Conservation (phyloP, 2,797 vertebrate genomes). For the Coranthus polyacanthus region DNA sequence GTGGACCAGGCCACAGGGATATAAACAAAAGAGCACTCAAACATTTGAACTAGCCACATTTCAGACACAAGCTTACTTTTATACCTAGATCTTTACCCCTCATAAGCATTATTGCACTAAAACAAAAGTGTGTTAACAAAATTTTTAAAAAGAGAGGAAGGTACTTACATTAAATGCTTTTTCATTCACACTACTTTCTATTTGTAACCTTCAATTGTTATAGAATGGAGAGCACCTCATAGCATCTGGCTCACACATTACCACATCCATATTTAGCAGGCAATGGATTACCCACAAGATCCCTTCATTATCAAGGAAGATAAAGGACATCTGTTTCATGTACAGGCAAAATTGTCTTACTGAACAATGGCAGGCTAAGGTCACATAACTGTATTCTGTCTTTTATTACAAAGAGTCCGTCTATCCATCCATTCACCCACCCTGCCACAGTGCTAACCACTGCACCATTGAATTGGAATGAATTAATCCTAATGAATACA, state of each 20-base stretch:
- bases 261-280: too few species aligned
- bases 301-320: too few species aligned
- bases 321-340: too few species aligned
- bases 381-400: too few species aligned
- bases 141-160: background rate
- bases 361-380: too few species aligned
- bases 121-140: slow-evolving; percentile 11
- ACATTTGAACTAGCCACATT: slow-evolving; percentile 37
- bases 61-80: slow-evolving; percentile 10
- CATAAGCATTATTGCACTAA: slow-evolving; percentile 16
- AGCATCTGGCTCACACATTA: background rate
- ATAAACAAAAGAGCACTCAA: slow-evolving; percentile 33
- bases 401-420: too few species aligned
- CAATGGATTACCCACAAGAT: too few species aligned
- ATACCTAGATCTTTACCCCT: slow-evolving; percentile 18
- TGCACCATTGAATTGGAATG: too few species aligned
- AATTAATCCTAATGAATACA: too few species aligned
- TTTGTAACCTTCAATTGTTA: background rate
- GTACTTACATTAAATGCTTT: background rate
- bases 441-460: too few species aligned
- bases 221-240: background rate
- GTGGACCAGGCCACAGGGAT: slow-evolving; percentile 28
- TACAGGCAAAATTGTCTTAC: too few species aligned
- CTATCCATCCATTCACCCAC: too few species aligned
- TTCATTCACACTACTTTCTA: background rate